Evolutionary conservation across 2,888 invertebrate genomes (phyloP), one percentile per base, ranked within the genome.

Genomic region (Ferdinandea cuprea): DNA sequence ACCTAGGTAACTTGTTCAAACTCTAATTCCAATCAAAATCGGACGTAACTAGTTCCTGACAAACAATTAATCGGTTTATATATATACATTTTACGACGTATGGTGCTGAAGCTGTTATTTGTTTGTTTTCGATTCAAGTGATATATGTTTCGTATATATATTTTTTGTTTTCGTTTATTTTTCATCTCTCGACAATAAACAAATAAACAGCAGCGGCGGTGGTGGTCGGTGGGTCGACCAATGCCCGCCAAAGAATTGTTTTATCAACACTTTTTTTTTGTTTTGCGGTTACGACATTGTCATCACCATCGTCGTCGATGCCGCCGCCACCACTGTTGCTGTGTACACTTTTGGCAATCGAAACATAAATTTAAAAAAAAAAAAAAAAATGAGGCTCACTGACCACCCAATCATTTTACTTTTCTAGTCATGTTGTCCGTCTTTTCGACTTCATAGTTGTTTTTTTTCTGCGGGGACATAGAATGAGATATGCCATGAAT

Each of bases 271-370:
- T 46, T 46, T 25, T 35, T 35, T 32, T 46, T n/a, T 11, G 17
- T n/a, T n/a, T 44, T 7, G 32, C 52, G 42, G 48, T 77, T 44
- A 61, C 76, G 35, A 46, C 44, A 76, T 15, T 13, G 46, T 46
- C 35, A 44, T 13, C 37, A 2, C n/a, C n/a, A 48, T 8, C n/a
- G n/a, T n/a, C n/a, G n/a, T n/a, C n/a, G n/a, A n/a, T n/a, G n/a
- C n/a, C n/a, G n/a, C n/a, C n/a, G n/a, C n/a, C n/a, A n/a, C 3
- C 15, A 40, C 72, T 80, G 80, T 80, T 80, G 80, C 80, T 69
- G 80, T 65, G 74, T 56, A 80, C 74, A 63, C 63, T 80, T 80
- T 74, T 74, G 69, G 74, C 74, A 74, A 63, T 69, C 50, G 56
- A 74, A 63, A 56, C 63, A 61, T 48, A 56, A 68, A 66, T 52